These are phyloP conservation scores for Pyrocoelia pectoralis DNA, from an alignment of 2,888 invertebrate genomes.

Conservation along the genomic window DNA sequence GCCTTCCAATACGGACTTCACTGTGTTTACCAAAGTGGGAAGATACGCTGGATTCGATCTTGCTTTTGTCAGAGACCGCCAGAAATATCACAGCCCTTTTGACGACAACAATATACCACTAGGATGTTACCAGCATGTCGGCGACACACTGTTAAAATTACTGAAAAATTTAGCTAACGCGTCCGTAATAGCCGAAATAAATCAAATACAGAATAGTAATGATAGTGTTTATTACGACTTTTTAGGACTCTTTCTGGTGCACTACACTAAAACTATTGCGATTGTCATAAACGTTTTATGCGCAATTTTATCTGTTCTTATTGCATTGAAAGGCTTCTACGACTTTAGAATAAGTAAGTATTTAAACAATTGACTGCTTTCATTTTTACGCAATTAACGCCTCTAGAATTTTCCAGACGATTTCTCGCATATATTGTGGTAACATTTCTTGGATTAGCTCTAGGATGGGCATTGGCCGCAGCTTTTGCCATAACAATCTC, in stretches of 20 bases:
- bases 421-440: conserved; percentile 13
- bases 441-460: conserved; percentile 35
- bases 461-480: conserved; percentile 49
- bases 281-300: conserved; percentile 21
- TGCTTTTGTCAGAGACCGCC: conserved; percentile 70
- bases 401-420: conserved; percentile 22
- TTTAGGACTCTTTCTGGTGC: conserved; percentile 71
- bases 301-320: conserved; percentile 55
- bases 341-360: conserved; percentile 28
- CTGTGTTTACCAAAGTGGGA: conserved; percentile 79
- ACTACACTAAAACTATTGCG: conserved; percentile 64
- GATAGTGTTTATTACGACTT: conserved; percentile 77
- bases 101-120: conserved; percentile 65
- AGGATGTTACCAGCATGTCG: conserved; percentile 71
- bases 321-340: conserved; percentile 40
- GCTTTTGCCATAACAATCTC: conserved; percentile 52
- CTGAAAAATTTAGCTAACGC: conserved; percentile 54
- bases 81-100: conserved; percentile 70
- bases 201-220: conserved; percentile 18
- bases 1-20: conserved; percentile 83
- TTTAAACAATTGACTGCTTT: neutral
- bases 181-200: conserved; percentile 51
- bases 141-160: conserved; percentile 66
- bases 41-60: conserved; percentile 69
- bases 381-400: neutral